A percentile compares a stretch with the other conserved stretches of the same genome.
Conservation (phyloP, 2,113 vertebrate genomes). For the Saccopteryx bilineata region DNA sequence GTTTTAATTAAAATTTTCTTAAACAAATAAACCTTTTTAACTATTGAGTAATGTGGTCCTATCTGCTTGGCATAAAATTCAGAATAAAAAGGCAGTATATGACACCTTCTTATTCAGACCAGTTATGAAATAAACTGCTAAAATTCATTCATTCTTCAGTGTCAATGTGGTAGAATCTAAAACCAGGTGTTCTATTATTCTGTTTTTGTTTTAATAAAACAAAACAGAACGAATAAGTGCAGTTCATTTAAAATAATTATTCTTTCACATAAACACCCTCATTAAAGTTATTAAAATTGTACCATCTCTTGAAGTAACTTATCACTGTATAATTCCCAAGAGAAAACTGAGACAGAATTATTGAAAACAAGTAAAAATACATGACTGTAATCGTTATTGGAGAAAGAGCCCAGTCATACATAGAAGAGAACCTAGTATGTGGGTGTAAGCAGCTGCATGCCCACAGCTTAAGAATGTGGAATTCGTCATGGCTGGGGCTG, state of each 20-base stretch:
- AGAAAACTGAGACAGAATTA: neutral
- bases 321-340: neutral
- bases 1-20: conserved; percentile 43
- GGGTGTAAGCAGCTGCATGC: neutral
- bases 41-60: neutral
- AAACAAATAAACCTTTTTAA: neutral
- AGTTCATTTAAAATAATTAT: conserved; percentile 40
- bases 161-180: neutral
- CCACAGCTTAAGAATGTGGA: neutral
- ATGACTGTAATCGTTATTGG: neutral
- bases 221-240: conserved; percentile 5
- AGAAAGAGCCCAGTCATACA: neutral
- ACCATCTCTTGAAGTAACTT: neutral
- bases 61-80: conserved; percentile 24
- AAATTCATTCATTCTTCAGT: neutral
- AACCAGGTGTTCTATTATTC: neutral
- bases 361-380: conserved; percentile 45
- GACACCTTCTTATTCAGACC: neutral
- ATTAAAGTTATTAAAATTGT: conserved; percentile 30
- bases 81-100: conserved; percentile 48
- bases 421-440: neutral
- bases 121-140: conserved; percentile 42
- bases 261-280: conserved; percentile 24
- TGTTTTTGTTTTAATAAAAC: conserved; percentile 5
- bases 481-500: neutral